A percentile compares a stretch with the other conserved stretches of the same genome.
Conservation (phyloP, 2,113 vertebrate species). For the Psittacula cyanocephala region DNA sequence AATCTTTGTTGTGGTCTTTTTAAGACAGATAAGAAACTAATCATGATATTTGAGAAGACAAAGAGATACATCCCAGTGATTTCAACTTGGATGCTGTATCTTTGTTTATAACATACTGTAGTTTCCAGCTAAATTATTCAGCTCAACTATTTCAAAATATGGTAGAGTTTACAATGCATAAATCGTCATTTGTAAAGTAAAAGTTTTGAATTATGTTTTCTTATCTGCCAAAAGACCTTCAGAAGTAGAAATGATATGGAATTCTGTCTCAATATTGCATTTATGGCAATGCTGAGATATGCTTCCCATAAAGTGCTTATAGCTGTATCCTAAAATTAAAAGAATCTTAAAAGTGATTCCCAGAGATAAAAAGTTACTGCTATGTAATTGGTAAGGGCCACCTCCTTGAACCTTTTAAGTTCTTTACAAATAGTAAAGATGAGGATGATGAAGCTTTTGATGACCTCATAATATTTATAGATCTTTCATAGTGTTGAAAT, state of each 20-base stretch:
- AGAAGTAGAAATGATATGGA: not conserved
- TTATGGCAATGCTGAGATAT: not conserved
- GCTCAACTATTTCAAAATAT: not conserved
- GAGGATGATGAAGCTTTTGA: not conserved
- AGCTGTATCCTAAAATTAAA: not conserved
- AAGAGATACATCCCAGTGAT: not conserved
- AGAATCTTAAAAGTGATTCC: not conserved
- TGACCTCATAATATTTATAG: constrained; percentile 34
- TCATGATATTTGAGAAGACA: not conserved
- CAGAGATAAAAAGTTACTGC: not conserved
- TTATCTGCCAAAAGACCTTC: not conserved
- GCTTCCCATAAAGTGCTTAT: not conserved
- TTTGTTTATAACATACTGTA: not conserved
- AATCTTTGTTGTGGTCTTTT: not conserved
- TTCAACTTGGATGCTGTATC: not conserved
- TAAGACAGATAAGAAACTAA: not conserved
- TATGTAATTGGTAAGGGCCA: not conserved
- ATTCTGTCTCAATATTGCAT: not conserved
- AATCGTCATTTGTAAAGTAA: not conserved
- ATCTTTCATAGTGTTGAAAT: not conserved
- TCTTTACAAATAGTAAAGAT: not conserved
- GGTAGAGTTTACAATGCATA: not conserved
- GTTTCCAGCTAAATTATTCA: not conserved
- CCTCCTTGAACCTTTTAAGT: not conserved
- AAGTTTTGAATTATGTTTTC: not conserved